Evolutionary conservation across 1,140 invertebrate genomes (phyloP).

Genomic region (Pseudomyrmex cubaensis): DNA sequence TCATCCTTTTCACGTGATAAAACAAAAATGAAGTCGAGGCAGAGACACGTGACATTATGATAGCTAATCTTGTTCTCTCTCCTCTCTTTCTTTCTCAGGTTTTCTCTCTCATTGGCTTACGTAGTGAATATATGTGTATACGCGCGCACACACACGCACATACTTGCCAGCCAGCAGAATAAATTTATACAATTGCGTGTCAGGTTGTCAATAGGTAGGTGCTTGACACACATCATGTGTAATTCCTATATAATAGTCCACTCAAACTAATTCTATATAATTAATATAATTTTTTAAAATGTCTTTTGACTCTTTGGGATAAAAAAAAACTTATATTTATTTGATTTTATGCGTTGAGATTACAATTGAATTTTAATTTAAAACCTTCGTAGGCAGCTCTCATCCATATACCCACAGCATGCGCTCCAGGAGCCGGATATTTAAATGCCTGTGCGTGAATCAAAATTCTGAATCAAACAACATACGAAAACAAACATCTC

Average conservation of each 20-base stretch:
- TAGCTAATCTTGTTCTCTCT: conserved; percentile 50
- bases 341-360: not conserved
- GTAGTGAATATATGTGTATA: not conserved
- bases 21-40: conserved; percentile 65
- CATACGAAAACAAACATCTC: conserved; percentile 9
- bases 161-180: conserved; percentile 24
- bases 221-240: not conserved
- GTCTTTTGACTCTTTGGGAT: not conserved
- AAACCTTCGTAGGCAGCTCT: conserved; percentile 85
- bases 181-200: conserved; percentile 54
- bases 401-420: conserved; percentile 87
- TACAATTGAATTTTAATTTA: conserved; percentile 75
- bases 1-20: conserved; percentile 74
- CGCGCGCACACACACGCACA: not conserved
- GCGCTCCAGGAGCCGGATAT: conserved; percentile 87
- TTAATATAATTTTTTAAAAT: not conserved
- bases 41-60: conserved; percentile 73
- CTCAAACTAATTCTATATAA: not conserved
- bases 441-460: conserved; percentile 68
- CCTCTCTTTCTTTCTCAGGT: too few species aligned
- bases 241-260: not conserved
- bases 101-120: conserved; percentile 17
- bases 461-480: conserved; percentile 6
- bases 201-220: conserved; percentile 13
- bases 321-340: conserved; percentile 17